Base-by-base conservation (phyloP, 2,113 vertebrate genomes). In the Scartelaos histophorus region DNA sequence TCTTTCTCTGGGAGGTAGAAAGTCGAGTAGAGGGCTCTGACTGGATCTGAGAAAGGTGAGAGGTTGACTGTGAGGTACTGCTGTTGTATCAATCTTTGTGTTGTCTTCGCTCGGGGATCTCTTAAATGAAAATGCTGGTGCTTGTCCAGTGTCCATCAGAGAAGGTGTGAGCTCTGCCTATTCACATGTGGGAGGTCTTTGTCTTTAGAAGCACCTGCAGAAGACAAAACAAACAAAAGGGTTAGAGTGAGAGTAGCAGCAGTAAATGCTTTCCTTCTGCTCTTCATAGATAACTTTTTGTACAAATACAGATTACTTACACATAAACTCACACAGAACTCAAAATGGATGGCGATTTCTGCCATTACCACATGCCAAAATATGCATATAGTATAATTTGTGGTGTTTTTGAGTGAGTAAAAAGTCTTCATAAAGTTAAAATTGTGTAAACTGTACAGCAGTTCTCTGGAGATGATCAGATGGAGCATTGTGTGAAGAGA, bases 1-100 rank as follows among this genome's bases (percentile, higher is more conserved):
- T 7, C 66, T 75, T 84, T 24, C 35, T 74, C 34, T 66, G 25
- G 70, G 83, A 90, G 87, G 86, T 87, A 83, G 78, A 81, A 51
- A 49, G 82, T 72, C 70, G 75, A 66, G 4, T 69, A 76, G 74
- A 49, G 71, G 29, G 49, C 62, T 81, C 67, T 64, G 70, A 66
- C 11, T 67, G 67, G 60, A 57, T 57, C 53, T 25, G 61, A 69
- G 47, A 22, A 9, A 21, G 60, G 73, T 64, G 69, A 71, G 67
- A 29, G 61, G 70, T 45, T 6, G n/a, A 53, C 0, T 43, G 12
- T 68, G 78, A 82, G 81, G 73, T 81, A 56, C 66, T 77, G 35
- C 68, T 53, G 80, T 60, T 71, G 51, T 53, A 17, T 80, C 61
- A 80, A 5, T 69, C 76, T 65, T 4, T 62, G 15, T 46, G 0